These are phyloP conservation scores for Laodelphax striatellus DNA, from an alignment of 1,140 invertebrate genomes.

Conservation along the genomic window DNA sequence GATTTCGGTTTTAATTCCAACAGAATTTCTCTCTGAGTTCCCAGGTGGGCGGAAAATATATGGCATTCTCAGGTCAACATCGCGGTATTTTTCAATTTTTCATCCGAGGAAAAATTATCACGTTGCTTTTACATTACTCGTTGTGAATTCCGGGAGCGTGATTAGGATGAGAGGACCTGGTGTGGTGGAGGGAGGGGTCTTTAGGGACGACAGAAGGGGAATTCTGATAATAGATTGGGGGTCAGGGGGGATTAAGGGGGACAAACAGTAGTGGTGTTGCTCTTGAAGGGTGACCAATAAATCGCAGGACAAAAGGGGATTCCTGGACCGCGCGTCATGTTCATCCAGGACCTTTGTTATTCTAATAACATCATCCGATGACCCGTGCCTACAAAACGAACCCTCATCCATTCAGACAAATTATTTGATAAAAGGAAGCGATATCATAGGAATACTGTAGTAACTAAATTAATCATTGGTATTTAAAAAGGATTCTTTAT, in stretches of 20 bases:
- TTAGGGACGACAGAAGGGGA: neutral
- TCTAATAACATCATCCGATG: neutral
- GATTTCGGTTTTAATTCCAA: too few species aligned
- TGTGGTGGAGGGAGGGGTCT: neutral
- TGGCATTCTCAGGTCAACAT: too few species aligned
- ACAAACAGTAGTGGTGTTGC: neutral
- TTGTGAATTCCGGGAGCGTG: neutral
- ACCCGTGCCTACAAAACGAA: neutral
- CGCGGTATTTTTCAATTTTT: too few species aligned
- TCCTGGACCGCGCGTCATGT: neutral
- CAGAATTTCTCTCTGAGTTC: too few species aligned
- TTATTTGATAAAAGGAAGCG: too few species aligned
- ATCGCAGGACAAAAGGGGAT: constrained; percentile 1
- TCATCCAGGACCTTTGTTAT: neutral
- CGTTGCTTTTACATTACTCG: neutral
- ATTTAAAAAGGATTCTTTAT: too few species aligned
- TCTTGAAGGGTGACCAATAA: neutral
- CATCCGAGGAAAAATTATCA: too few species aligned
- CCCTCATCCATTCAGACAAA: neutral
- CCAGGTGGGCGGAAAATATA: too few species aligned
- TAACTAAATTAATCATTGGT: too few species aligned
- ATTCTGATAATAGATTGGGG: neutral
- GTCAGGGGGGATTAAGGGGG: neutral
- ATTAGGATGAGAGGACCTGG: neutral
- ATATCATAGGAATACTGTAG: too few species aligned